Evolutionary conservation across 2,113 vertebrate species (phyloP), one percentile per base, ranked within the genome.

Genomic region (Camelus dromedarius): DNA sequence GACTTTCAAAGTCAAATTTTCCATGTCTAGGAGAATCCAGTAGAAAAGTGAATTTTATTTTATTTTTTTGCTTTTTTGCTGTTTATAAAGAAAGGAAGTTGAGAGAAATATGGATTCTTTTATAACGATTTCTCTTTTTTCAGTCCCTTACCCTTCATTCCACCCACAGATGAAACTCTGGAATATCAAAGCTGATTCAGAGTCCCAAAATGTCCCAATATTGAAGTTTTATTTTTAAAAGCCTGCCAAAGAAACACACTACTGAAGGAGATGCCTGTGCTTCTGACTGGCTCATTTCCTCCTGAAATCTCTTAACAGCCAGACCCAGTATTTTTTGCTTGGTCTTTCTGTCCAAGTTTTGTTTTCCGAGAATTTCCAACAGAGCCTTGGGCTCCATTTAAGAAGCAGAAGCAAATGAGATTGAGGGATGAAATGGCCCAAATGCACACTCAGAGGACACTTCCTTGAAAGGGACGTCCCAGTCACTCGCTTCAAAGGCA

Each of bases 141-240:
- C 8, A 35, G 14, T 35, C 64, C 22, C 6, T 60, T 75, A 14
- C 28, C 32, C 58, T 89, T 93, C 32, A 58, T 80, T 69, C 10
- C 16, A 82, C 38, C 30, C 11, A 8, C 20, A 89, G 42, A 86
- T 38, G 35, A 91, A 88, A 88, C 50, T 66, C 70, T 82, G 42
- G 32, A 60, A 14, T 81, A 64, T 69, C 42, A 62, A 80, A 89
- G 19, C 20, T 8, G 6, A 86, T 32, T 80, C 75, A 30, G 72
- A 77, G 48, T 64, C 30, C 69, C 48, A 3, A 86, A 93, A 86
- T 50, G 72, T 75, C 50, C 46, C n/a, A 67, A 6, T 48, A 16
- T 19, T 79, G n/a, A 52, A 72, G 22, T 58, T 92, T 70, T 60
- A 90, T 64, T 94, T 95, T 91, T 20, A 46, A 93, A 87, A 83